Conservation (phyloP, 2,888 invertebrate species). For the Idaea biselata region DNA sequence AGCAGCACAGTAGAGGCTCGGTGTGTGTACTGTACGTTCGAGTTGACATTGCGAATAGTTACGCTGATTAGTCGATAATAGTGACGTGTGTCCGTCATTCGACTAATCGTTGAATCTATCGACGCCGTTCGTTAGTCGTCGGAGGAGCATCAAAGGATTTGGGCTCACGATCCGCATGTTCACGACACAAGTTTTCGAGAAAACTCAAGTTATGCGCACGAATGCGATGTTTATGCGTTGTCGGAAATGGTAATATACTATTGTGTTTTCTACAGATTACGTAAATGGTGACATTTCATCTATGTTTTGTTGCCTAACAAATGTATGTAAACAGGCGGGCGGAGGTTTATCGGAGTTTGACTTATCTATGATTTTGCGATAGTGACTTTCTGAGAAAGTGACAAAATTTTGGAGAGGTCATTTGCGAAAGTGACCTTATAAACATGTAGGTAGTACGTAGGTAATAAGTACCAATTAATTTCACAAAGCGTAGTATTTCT, state of each 20-base stretch:
- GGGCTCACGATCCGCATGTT: slow-evolving; percentile 67
- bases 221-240: slow-evolving; percentile 43
- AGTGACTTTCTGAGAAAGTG: no score
- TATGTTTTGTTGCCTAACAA: background rate
- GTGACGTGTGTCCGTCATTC: slow-evolving; percentile 29
- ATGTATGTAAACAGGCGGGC: background rate
- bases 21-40: slow-evolving; percentile 12
- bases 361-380: no score
- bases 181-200: slow-evolving; percentile 67
- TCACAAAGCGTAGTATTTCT: no score
- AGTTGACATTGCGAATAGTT: slow-evolving; percentile 47
- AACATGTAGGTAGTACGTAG: no score
- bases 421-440: no score
- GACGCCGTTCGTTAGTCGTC: slow-evolving; percentile 66
- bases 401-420: no score
- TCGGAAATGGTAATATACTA: slow-evolving; percentile 25
- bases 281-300: slow-evolving; percentile 2
- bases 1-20: slow-evolving; percentile 21
- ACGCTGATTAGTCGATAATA: slow-evolving; percentile 52
- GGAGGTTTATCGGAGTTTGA: no score
- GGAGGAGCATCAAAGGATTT: slow-evolving; percentile 64
- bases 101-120: slow-evolving; percentile 41
- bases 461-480: no score
- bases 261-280: slow-evolving; percentile 23
- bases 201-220: slow-evolving; percentile 65